phyloP scores from a whole-genome alignment of 2,113 vertebrate species.

The Heteronetta atricapilla region DNA sequence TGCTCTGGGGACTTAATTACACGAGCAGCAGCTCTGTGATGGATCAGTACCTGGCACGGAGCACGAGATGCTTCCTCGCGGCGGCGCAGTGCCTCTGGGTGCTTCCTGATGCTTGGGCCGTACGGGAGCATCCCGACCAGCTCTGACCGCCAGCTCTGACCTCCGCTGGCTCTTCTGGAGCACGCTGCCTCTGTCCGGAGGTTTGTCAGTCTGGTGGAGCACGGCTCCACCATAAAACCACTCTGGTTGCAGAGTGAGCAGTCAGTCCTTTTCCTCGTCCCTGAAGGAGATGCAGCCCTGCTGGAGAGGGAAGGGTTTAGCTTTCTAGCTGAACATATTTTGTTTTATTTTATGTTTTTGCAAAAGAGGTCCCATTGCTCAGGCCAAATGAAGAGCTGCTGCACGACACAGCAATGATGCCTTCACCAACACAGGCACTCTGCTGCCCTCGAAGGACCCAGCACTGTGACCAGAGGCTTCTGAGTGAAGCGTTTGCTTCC shows the following conservation, averaged over 20 bases:
- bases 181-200: background rate
- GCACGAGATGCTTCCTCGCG: background rate
- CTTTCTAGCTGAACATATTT: background rate
- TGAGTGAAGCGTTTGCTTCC: background rate
- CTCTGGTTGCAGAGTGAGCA: background rate
- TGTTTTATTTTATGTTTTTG: background rate
- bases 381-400: background rate
- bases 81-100: fast-evolving
- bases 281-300: background rate
- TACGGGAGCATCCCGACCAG: background rate
- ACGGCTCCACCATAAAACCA: background rate
- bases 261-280: background rate
- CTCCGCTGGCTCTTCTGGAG: background rate
- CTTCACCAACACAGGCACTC: background rate
- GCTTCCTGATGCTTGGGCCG: background rate
- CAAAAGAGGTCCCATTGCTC: background rate
- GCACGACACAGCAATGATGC: background rate
- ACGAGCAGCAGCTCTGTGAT: background rate
- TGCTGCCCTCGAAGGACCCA: background rate
- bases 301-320: background rate
- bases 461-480: background rate
- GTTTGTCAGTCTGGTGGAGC: background rate
- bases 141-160: background rate
- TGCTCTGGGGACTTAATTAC: constrained; percentile 38
- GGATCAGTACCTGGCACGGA: background rate